These are phyloP conservation scores for Pantelozetes paolii DNA, from an alignment of 2,888 invertebrate species.

Conservation along the genomic window DNA sequence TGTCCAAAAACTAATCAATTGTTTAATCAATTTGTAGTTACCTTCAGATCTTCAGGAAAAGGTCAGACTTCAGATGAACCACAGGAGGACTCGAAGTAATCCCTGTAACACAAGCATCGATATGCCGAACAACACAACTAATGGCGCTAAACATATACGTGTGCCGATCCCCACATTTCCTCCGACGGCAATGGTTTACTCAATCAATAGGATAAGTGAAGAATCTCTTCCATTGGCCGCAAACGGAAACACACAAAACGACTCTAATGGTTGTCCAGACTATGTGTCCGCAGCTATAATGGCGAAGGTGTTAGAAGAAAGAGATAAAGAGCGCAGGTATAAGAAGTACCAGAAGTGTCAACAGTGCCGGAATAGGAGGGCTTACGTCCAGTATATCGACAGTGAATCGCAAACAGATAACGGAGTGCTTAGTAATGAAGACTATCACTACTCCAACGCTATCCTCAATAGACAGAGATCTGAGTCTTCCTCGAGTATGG, in stretches of 20 bases:
- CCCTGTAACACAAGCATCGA: conserved; percentile 47
- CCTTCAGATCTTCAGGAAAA: conserved; percentile 86
- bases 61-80: conserved; percentile 59
- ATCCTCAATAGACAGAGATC: conserved; percentile 43
- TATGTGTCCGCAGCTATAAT: conserved; percentile 76
- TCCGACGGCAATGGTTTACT: conserved; percentile 73
- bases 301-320: conserved; percentile 83
- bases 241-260: not conserved
- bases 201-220: conserved; percentile 50
- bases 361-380: conserved; percentile 44
- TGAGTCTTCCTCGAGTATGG: conserved; percentile 45
- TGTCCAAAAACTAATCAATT: not conserved
- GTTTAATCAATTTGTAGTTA: conserved; percentile 59
- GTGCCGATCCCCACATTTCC: conserved; percentile 75
- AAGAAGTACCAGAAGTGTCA: conserved; percentile 43
- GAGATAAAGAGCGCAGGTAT: conserved; percentile 60
- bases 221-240: conserved; percentile 15
- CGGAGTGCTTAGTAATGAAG: conserved; percentile 31
- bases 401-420: conserved; percentile 44
- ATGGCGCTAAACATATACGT: conserved; percentile 57
- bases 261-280: conserved; percentile 43
- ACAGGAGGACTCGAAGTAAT: conserved; percentile 44
- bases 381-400: conserved; percentile 43
- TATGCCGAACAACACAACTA: conserved; percentile 43
- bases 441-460: conserved; percentile 40